Conservation (phyloP, 92 coral and sea anemone species). For the Anthopleura xanthogrammica region DNA sequence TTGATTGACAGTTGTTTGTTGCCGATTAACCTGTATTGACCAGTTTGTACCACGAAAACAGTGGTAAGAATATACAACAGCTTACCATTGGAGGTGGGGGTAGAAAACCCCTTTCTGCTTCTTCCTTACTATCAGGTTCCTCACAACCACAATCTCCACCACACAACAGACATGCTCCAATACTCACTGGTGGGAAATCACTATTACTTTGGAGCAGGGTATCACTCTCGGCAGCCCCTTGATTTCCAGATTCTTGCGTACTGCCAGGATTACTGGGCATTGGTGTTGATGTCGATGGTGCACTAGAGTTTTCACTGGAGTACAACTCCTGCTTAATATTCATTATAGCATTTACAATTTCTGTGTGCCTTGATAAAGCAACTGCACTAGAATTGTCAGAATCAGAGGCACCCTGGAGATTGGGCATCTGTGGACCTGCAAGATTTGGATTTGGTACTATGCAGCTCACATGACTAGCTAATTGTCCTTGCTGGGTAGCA, state of each 20-base stretch:
- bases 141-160: constrained; percentile 23
- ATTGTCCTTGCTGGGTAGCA: neutral
- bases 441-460: neutral
- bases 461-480: neutral
- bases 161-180: constrained; percentile 28
- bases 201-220: neutral
- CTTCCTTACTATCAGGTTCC: neutral
- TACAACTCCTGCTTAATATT: neutral
- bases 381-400: neutral
- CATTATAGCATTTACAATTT: neutral
- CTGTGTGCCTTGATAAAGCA: neutral
- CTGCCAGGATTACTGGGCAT: neutral
- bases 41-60: too few relatives aligned
- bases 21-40: too few relatives aligned
- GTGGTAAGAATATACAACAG: too few relatives aligned
- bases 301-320: neutral
- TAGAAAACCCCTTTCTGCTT: neutral
- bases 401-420: neutral
- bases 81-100: constrained; percentile 37
- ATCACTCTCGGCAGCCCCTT: neutral
- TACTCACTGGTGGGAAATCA: constrained; percentile 10
- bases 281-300: neutral
- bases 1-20: too few relatives aligned
- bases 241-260: neutral
- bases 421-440: neutral